Conservation (phyloP, 2,888 invertebrate species). For the Brassicogethes aeneus region DNA sequence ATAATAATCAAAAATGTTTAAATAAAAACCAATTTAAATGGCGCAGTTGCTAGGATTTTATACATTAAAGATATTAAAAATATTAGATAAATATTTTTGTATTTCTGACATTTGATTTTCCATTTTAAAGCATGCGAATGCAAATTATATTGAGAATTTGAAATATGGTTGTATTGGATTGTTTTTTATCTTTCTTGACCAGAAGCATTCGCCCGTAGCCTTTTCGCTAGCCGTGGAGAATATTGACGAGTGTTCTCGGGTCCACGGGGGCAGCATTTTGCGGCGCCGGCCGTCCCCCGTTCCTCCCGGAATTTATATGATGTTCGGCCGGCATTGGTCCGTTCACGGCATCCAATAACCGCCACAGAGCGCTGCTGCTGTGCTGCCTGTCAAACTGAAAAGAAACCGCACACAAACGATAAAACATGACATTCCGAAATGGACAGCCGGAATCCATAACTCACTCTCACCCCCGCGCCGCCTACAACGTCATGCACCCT, state of each 20-base stretch:
- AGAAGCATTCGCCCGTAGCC: too few relatives aligned
- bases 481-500: too few relatives aligned
- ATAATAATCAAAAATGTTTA: too few relatives aligned
- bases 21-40: too few relatives aligned
- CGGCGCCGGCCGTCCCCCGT: constrained; percentile 21
- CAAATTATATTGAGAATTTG: too few relatives aligned
- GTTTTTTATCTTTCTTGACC: too few relatives aligned
- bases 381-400: constrained; percentile 36
- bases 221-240: constrained; percentile 26
- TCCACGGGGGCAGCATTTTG: constrained; percentile 15
- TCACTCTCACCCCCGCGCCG: constrained; percentile 7
- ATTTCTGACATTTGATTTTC: too few relatives aligned
- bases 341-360: constrained; percentile 39
- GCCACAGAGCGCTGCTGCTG: constrained; percentile 28
- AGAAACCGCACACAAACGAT: constrained; percentile 38
- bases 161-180: too few relatives aligned
- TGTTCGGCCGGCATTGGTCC: constrained; percentile 38
- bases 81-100: too few relatives aligned
- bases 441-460: constrained; percentile 33
- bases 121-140: too few relatives aligned
- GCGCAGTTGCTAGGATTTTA: too few relatives aligned
- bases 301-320: constrained; percentile 42
- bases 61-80: too few relatives aligned
- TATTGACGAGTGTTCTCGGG: constrained; percentile 29
- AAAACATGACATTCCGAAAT: constrained; percentile 39